Conservation (phyloP, 2,797 vertebrate genomes). For the Cuculus canorus region DNA sequence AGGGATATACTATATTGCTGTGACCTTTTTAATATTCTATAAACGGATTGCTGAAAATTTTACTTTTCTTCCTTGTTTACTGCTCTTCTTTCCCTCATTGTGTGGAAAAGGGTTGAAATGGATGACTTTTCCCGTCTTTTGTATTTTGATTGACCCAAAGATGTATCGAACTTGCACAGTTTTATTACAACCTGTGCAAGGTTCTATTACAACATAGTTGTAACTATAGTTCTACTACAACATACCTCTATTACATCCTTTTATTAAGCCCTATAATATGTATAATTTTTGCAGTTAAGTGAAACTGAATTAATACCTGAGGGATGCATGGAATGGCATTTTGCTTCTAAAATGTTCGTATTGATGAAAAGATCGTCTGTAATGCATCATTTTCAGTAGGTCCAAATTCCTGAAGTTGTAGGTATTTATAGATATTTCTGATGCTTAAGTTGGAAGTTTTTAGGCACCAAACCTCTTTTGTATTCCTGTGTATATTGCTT, state of each 20-base stretch:
- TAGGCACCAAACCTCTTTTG: neutral
- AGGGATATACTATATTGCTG: neutral
- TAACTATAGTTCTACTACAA: no score
- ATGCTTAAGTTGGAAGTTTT: neutral
- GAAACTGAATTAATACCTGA: neutral
- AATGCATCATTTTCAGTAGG: neutral
- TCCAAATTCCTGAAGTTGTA: neutral
- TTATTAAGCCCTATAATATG: neutral
- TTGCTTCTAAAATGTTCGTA: neutral
- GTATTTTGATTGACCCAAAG: neutral
- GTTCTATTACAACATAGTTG: no score
- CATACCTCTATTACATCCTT: neutral
- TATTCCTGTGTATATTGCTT: neutral
- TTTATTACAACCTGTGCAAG: no score
- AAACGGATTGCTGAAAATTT: constrained; percentile 14
- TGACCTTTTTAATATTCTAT: constrained; percentile 76
- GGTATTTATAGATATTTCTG: neutral
- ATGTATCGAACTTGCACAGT: neutral
- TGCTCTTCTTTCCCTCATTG: neutral
- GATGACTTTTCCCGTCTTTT: neutral
- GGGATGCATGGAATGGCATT: neutral
- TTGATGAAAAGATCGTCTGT: neutral
- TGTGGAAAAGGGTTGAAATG: neutral
- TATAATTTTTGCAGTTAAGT: neutral
- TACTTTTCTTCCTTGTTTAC: constrained; percentile 31